These are phyloP conservation scores for Balanococcus diminutus DNA, from an alignment of 2,888 invertebrate species.

Conservation along the genomic window DNA sequence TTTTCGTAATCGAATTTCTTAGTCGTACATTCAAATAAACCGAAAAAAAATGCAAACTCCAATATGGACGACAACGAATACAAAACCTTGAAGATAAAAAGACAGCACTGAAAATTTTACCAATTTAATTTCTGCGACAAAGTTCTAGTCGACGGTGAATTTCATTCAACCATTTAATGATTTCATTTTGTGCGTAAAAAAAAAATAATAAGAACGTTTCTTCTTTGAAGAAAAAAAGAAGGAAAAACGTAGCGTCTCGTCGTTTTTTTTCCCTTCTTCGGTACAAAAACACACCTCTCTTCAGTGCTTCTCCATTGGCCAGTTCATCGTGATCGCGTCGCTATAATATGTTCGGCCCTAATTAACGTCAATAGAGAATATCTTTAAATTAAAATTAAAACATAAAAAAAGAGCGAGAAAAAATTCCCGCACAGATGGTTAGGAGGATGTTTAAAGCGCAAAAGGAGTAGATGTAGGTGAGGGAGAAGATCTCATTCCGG, in stretches of 20 bases:
- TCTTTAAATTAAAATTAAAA: not conserved
- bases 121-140: slow-evolving; percentile 35
- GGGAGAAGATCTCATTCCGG: not conserved
- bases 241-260: not conserved
- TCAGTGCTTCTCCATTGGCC: too few relatives aligned
- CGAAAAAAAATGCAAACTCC: not conserved
- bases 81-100: slow-evolving; percentile 41
- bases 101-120: slow-evolving; percentile 25
- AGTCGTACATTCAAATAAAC: too few relatives aligned
- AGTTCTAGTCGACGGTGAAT: not conserved
- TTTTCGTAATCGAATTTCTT: too few relatives aligned
- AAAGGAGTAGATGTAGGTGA: not conserved
- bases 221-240: slow-evolving; percentile 2
- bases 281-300: not conserved
- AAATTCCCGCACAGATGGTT: not conserved
- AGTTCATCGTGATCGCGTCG: not conserved
- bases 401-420: not conserved
- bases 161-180: slow-evolving; percentile 39
- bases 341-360: not conserved
- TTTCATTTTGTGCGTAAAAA: slow-evolving; percentile 31
- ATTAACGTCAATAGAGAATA: slow-evolving; percentile 23
- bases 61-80: not conserved
- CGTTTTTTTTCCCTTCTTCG: not conserved
- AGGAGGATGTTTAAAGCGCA: not conserved
- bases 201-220: slow-evolving; percentile 33